Evolutionary conservation across 2,888 invertebrate species (phyloP), one percentile per base, ranked within the genome.

Genomic region (Pachydiplax longipennis): DNA sequence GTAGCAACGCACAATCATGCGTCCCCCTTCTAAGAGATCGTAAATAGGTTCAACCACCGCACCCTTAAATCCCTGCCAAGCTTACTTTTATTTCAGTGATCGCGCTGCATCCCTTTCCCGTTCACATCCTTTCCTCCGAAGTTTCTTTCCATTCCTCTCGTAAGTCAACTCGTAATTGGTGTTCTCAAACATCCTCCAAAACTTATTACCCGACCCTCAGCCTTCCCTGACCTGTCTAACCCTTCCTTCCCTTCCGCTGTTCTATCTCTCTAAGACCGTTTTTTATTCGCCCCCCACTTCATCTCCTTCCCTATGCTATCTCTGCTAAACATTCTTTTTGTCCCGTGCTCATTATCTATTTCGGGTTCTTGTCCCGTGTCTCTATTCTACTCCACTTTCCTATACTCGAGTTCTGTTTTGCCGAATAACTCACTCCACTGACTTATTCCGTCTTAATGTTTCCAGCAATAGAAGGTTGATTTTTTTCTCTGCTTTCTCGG

Each of bases 131-230:
- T n/a, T n/a, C 82, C 22, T 5, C 37, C 37, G 37, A 37, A 37
- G 37, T 37, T 37, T 37, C 37, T 37, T 37, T 37, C 37, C 37
- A 2, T 48, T 81, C 81, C 6, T 83, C 83, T 37, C 87, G 61
- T 87, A 87, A 87, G 58, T 87, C 87, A 87, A 37, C 65, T 87
- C 58, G 61, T 87, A 87, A 87, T 87, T 87, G 87, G 87, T 58
- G 35, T 87, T 61, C 87, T 65, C 87, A 87, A 87, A 87, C 87
- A 87, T 65, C 87, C 37, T 25, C 87, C 87, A 65, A 87, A 87
- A 87, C 87, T 87, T 87, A 87, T 87, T 87, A 87, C 87, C 53
- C 58, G 25, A 13, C 31, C 53, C 87, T 61, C n/a, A 6, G 22
- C 37, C 87, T 13, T 35, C 6, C 6, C 37, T 8, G 44, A 44